These are phyloP conservation scores for Philaethria dido DNA, from an alignment of 2,888 invertebrate genomes.

Conservation along the genomic window DNA sequence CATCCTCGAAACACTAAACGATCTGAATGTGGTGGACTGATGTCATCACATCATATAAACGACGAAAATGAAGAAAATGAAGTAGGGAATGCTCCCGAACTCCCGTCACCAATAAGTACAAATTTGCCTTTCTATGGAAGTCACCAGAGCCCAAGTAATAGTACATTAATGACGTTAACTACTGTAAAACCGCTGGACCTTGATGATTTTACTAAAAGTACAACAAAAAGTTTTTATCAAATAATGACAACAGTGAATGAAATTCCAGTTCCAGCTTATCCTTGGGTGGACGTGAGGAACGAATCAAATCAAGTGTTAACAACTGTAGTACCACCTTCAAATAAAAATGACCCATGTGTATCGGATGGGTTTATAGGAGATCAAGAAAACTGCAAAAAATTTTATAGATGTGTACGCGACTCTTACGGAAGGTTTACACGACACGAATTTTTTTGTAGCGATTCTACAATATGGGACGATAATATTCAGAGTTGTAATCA, in stretches of 20 bases:
- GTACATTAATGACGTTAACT: conserved; percentile 9
- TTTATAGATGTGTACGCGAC: conserved; percentile 90
- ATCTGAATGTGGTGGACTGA: conserved; percentile 84
- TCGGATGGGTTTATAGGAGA: conserved; percentile 90
- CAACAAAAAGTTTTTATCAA: conserved; percentile 35
- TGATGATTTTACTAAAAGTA: conserved; percentile 5
- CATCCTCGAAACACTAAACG: conserved; percentile 87
- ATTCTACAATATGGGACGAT: conserved; percentile 92
- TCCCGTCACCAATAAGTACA: conserved; percentile 65
- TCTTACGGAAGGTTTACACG: conserved; percentile 85
- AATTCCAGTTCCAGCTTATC: conserved; percentile 36
- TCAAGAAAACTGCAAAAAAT: conserved; percentile 88
- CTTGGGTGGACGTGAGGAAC: conserved; percentile 38
- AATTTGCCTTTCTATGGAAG: conserved; percentile 49
- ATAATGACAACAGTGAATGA: conserved; percentile 34
- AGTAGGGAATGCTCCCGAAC: conserved; percentile 70
- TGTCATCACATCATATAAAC: conserved; percentile 25
- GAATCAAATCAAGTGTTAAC: conserved; percentile 31
- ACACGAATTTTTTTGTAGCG: conserved; percentile 89
- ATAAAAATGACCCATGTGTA: conserved; percentile 71
- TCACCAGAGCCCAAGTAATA: conserved; percentile 33
- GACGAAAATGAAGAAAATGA: conserved; percentile 70
- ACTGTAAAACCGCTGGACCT: neutral
- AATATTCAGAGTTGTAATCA: conserved; percentile 88
- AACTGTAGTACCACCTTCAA: conserved; percentile 14